Percentiles rank a stretch among this genome's conserved stretches.
These are phyloP conservation scores for Brenthis daphne DNA, from an alignment of 2,888 invertebrate genomes.

Conservation along the genomic window DNA sequence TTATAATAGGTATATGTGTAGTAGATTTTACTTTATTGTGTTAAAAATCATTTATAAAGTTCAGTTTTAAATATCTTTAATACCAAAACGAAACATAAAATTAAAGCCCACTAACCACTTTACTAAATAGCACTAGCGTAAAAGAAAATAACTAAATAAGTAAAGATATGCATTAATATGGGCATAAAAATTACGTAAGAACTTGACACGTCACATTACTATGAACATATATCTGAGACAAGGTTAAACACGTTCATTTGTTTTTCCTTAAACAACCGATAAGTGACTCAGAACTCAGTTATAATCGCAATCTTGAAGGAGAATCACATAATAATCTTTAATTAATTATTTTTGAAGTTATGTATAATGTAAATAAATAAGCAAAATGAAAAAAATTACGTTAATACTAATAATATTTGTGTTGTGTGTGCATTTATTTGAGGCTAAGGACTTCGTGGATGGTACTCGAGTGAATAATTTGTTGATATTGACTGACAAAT, in stretches of 20 bases:
- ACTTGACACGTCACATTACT: not conserved
- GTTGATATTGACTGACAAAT: slow-evolving; percentile 67
- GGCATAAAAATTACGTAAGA: not conserved
- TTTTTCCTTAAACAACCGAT: slow-evolving; percentile 48
- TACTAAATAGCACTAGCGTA: too few relatives aligned
- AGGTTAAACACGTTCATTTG: slow-evolving; percentile 56
- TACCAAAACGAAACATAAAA: too few relatives aligned
- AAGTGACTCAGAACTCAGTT: slow-evolving; percentile 40
- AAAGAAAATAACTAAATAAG: too few relatives aligned
- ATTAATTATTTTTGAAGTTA: not conserved
- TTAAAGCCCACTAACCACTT: too few relatives aligned
- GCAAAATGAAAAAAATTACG: slow-evolving; percentile 58
- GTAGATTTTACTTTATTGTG: too few relatives aligned
- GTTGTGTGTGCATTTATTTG: slow-evolving; percentile 52
- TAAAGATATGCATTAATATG: not conserved
- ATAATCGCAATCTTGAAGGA: slow-evolving; percentile 26
- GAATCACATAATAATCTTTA: slow-evolving; percentile 38
- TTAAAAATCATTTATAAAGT: too few relatives aligned
- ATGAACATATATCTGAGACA: slow-evolving; percentile 38
- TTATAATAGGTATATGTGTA: too few relatives aligned
- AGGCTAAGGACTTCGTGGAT: slow-evolving; percentile 64
- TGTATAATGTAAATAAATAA: slow-evolving; percentile 45
- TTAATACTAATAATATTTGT: slow-evolving; percentile 53
- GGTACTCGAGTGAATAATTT: slow-evolving; percentile 68
- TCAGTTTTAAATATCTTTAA: too few relatives aligned